Evolutionary conservation across 2,113 vertebrate species (phyloP), one percentile per base, ranked within the genome.

Genomic region (Accipiter cooperii): DNA sequence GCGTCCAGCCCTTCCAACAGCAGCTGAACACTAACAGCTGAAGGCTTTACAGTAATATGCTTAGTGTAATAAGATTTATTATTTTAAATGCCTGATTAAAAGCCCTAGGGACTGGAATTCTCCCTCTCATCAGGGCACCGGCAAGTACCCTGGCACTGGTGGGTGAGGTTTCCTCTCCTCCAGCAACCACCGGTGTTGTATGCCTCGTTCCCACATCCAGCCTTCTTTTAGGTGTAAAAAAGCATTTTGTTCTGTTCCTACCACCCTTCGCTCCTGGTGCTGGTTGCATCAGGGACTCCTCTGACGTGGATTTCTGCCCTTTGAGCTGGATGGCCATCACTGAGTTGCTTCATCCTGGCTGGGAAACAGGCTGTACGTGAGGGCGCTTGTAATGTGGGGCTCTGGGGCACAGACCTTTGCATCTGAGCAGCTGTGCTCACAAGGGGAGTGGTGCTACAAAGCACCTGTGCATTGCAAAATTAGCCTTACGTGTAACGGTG

Each of bases 11-110:
- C 75, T 96, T 89, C 57, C 84, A 81, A 46, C 71, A 73, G 80
- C 0, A 5, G 81, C 82, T 92, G 70, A 84, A 81, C 24, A 44
- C 60, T 88, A 93, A 80, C 94, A 97, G 89, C 94, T 95, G 93
- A 96, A 80, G 75, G 94, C 89, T 96, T 95, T 91, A 77, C 68
- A 66, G 81, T 95, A 96, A 96, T 93, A 47, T 83, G 92, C 95
- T 97, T 96, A 96, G 75, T 55, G 55, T 94, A 97, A 96, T 87
- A 91, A 92, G 94, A 89, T 94, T 91, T 91, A 96, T 97, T 96
- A 92, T 97, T 97, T 97, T 76, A 95, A 97, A 93, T 92, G 73
- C 84, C 92, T 78, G 80, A 93, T 97, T 96, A 97, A 80, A 81
- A 89, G 74, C 87, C 89, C 70, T 17, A 16, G 93, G 89, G 91